Base-by-base conservation (phyloP, 2,888 invertebrate genomes). In the Dusona sp. region DNA sequence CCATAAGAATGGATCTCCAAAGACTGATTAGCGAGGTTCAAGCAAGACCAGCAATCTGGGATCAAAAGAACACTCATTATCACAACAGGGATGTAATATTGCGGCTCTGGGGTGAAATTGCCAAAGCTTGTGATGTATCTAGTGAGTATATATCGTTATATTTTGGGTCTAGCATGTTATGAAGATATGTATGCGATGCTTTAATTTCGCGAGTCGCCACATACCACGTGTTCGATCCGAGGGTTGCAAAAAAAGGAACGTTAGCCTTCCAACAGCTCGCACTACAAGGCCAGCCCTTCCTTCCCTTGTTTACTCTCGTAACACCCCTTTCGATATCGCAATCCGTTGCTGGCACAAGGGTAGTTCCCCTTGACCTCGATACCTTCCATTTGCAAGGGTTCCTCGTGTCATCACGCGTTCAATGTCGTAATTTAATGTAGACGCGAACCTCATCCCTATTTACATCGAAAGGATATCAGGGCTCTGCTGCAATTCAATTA, bases 61-160 rank as follows among this genome's bases (percentile, higher is more conserved):
- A 92, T 88, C 92, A 92, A 88, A 92, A 92, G 87, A 92, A 92
- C 79, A 91, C 91, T 85, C 90, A 92, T 89, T 92, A 92, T 85
- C 92, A 92, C 88, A 92, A 92, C 81, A 91, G 92, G 84, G 92
- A 92, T 70, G 90, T 92, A 78, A 92, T 92, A 85, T 86, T 91
- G 65, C 91, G 90, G 88, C 92, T 91, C 86, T 92, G 92, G 92
- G 91, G 90, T 84, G 92, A 92, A 89, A 92, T 92, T 74, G 92
- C 91, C 79, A 90, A 90, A 87, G 89, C 91, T 77, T 92, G 92
- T 87, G 91, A 92, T 86, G 92, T 92, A 68, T 91, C 92, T 81
- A 91, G 92, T 92, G 85, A 92, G 91, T 92, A 86, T 86, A 68
- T 78, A 29, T 61, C 61, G 61, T 16, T 61, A 29, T 29, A 29